These are phyloP conservation scores for Terebella lapidaria DNA, from an alignment of 2,888 invertebrate genomes.

Conservation along the genomic window DNA sequence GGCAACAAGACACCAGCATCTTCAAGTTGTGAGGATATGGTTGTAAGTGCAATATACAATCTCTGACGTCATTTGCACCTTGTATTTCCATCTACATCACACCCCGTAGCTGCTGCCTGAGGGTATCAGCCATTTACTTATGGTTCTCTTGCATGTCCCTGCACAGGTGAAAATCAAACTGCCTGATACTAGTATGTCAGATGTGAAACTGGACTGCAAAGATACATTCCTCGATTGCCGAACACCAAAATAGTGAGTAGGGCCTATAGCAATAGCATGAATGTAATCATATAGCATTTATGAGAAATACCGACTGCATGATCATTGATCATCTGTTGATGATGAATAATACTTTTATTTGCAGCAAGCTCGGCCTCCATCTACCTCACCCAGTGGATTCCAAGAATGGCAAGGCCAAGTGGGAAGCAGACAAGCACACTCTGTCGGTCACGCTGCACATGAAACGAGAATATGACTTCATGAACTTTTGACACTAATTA, in stretches of 20 bases:
- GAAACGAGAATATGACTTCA: constrained; percentile 74
- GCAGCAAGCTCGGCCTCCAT: constrained; percentile 64
- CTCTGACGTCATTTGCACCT: not conserved
- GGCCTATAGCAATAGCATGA: too few relatives aligned
- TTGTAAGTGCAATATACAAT: constrained; percentile 58
- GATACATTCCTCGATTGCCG: constrained; percentile 59
- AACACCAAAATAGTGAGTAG: constrained; percentile 50
- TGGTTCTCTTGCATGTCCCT: too few relatives aligned
- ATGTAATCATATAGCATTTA: too few relatives aligned
- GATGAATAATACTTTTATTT: too few relatives aligned
- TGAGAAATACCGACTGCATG: too few relatives aligned
- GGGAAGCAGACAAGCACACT: constrained; percentile 65
- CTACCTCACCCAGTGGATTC: constrained; percentile 79
- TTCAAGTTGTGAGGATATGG: constrained; percentile 81
- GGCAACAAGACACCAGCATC: constrained; percentile 73
- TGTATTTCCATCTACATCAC: not conserved
- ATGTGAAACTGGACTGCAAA: constrained; percentile 67
- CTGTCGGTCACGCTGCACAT: constrained; percentile 70
- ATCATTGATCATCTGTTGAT: too few relatives aligned
- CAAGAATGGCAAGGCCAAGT: constrained; percentile 74
- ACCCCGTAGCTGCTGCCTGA: not conserved
- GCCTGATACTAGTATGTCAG: constrained; percentile 70
- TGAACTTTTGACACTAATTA: constrained; percentile 64
- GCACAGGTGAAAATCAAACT: constrained; percentile 60
- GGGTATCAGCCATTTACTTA: not conserved